Conservation (phyloP, 2,797 vertebrate species). For the Dermochelys coriacea region DNA sequence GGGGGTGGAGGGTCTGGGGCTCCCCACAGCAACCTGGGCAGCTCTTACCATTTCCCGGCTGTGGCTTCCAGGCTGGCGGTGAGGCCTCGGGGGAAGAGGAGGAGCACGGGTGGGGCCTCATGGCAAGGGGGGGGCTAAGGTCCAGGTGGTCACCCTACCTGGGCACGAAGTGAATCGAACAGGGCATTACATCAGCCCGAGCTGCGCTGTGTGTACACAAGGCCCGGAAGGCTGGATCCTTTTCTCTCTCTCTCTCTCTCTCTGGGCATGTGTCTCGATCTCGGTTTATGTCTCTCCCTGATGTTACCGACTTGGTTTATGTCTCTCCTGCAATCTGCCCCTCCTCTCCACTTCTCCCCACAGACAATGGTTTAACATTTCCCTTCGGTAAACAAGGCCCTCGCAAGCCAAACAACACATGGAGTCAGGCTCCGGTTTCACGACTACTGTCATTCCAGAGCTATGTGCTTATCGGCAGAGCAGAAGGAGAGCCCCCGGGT, state of each 20-base stretch:
- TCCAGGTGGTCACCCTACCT: too few species aligned
- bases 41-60: too few species aligned
- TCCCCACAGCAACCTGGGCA: too few species aligned
- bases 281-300: fast-evolving
- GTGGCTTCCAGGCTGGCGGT: too few species aligned
- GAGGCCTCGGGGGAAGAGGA: too few species aligned
- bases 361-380: fast-evolving
- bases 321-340: not conserved
- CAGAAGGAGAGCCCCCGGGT: not conserved
- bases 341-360: fast-evolving
- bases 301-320: fast-evolving
- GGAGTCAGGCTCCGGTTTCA: not conserved
- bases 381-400: not conserved
- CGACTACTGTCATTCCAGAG: not conserved
- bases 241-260: not conserved
- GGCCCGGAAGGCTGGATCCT: not conserved
- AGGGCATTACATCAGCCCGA: not conserved
- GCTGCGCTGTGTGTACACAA: not conserved
- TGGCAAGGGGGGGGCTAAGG: too few species aligned
- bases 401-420: not conserved
- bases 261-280: fast-evolving
- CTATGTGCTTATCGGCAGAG: not conserved
- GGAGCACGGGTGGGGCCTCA: too few species aligned
- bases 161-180: not conserved
- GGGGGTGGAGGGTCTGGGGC: too few species aligned